Conservation (phyloP, 2,888 invertebrate genomes). For the Thysanoteuthis rhombus region DNA sequence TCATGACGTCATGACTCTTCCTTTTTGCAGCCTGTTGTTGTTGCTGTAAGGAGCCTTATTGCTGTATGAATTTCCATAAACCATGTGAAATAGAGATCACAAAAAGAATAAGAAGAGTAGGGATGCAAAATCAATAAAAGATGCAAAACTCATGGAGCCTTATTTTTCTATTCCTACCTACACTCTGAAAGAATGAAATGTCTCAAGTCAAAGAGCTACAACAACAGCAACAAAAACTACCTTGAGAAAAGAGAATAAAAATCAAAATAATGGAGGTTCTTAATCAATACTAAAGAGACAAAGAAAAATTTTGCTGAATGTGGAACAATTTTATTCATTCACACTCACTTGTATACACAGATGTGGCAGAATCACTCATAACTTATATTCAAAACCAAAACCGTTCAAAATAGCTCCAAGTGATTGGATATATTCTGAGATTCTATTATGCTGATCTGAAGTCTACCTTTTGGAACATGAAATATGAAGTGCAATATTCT, state of each 20-base stretch:
- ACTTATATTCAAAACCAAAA: background rate
- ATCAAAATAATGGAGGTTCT: background rate
- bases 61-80: background rate
- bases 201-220: background rate
- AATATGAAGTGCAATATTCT: background rate
- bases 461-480: background rate
- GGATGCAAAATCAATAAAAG: background rate
- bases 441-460: background rate
- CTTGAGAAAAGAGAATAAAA: background rate
- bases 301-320: no score
- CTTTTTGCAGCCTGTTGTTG: background rate
- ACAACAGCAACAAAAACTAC: background rate
- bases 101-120: background rate
- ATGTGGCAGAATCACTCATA: background rate
- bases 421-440: background rate
- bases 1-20: background rate
- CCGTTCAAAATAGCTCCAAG: background rate
- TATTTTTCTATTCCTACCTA: slow-evolving; percentile 12
- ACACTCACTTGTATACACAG: background rate
- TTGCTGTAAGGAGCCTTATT: background rate
- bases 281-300: background rate
- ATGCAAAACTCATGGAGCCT: background rate
- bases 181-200: background rate
- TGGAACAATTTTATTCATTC: background rate
- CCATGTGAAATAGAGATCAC: background rate